Percentiles rank a stretch among this genome's conserved stretches.
phyloP scores from a whole-genome alignment of 2,113 vertebrate genomes.

The Sclerurus mexicanus region DNA sequence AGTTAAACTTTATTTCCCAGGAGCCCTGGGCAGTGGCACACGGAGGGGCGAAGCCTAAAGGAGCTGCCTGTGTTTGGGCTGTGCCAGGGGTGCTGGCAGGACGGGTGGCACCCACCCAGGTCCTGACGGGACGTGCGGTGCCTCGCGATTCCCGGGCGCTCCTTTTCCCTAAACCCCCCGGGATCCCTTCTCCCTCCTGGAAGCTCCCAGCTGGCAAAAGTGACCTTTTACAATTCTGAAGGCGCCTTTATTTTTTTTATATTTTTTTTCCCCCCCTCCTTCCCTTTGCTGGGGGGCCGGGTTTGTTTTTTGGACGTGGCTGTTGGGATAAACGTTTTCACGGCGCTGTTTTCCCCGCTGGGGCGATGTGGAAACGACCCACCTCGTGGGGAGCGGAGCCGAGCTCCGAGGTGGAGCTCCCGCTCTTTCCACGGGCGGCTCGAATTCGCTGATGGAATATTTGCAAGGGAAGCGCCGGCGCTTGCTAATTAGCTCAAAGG shows the following conservation, averaged over 20 bases:
- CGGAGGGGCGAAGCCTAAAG: accelerated
- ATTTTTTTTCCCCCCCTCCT: not conserved
- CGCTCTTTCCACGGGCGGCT: not conserved
- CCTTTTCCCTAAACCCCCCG: not conserved
- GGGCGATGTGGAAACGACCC: not conserved
- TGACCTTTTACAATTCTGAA: constrained; percentile 33
- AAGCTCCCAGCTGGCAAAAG: not conserved
- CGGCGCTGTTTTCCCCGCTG: not conserved
- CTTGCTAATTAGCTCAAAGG: constrained; percentile 51
- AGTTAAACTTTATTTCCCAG: not conserved
- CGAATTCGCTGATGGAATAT: not conserved
- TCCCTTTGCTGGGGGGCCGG: not conserved
- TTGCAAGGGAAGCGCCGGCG: not conserved
- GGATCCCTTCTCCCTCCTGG: not conserved
- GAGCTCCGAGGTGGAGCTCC: not conserved
- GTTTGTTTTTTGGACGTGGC: not conserved
- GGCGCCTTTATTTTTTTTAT: not conserved
- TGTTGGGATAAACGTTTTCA: not conserved
- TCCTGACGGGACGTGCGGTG: accelerated
- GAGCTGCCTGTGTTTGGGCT: not conserved
- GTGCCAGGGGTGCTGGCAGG: not conserved
- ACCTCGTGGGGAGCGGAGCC: not conserved
- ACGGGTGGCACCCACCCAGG: not conserved
- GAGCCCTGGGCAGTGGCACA: not conserved
- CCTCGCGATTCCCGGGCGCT: accelerated